Conservation (phyloP, 1,140 invertebrate species). For the Popillia japonica region DNA sequence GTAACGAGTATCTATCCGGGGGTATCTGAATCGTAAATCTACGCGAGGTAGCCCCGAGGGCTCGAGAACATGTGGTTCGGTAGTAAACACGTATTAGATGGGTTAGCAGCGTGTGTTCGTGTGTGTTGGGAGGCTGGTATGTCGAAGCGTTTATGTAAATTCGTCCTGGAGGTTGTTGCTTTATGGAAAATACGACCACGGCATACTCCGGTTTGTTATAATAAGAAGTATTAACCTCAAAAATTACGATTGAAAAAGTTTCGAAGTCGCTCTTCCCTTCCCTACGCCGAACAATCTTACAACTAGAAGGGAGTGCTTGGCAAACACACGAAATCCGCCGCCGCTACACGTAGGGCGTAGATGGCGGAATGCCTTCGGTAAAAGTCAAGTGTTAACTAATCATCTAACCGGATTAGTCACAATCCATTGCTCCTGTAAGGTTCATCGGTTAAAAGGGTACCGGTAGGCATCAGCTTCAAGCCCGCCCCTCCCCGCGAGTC, state of each 20-base stretch:
- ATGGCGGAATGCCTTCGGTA: neutral
- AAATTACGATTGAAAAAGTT: no score
- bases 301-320: neutral
- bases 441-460: slow-evolving; percentile 18
- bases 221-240: no score
- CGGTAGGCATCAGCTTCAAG: neutral
- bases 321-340: neutral
- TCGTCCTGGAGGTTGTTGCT: neutral
- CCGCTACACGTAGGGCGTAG: neutral
- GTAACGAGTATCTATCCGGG: no score
- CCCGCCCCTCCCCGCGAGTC: neutral
- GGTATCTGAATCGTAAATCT: neutral
- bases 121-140: neutral
- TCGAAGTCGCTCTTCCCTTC: neutral
- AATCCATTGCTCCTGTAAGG: slow-evolving; percentile 9
- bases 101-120: neutral
- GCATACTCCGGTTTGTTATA: no score
- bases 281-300: neutral
- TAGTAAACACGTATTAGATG: slow-evolving; percentile 6
- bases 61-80: slow-evolving; percentile 9
- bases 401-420: slow-evolving; percentile 9
- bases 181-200: no score
- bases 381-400: slow-evolving; percentile 11
- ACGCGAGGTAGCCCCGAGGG: neutral
- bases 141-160: neutral